Base-by-base conservation (phyloP, 2,113 vertebrate genomes). In the Syngnathus typhle region DNA sequence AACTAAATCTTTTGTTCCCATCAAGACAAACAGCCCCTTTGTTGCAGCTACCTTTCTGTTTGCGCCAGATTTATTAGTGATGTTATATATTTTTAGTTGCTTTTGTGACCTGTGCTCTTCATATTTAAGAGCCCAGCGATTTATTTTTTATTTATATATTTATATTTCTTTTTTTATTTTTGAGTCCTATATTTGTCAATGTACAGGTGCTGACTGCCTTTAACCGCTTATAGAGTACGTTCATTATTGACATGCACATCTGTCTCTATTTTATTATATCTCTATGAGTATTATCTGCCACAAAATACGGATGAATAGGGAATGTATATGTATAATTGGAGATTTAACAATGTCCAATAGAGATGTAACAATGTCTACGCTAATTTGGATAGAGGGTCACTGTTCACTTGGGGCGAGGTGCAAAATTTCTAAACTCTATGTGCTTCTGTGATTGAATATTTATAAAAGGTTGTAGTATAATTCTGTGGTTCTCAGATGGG, bases 1-100 rank as follows among this genome's bases (percentile, higher is more conserved):
- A 62, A 44, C 39, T 62, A 62, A 62, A 62, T 62, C 60, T 44
- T 62, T n/a, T 7, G n/a, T 23, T 62, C 44, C 60, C 39, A 27
- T 16, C 41, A 58, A 36, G 27, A 18, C 27, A 32, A 58, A 58
- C 32, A 36, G 55, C 27, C 55, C 13, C 55, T 58, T 58, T 16
- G 27, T 36, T 58, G 23, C 55, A 36, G 27, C 27, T 16, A 36
- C 55, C 36, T 36, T 58, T 32, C 15, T 58, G 55, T 32, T 27
- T 58, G 55, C 16, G 15, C 55, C 27, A 6, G 55, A 36, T 58
- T 58, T 58, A 58, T 27, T 58, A 32, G 55, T 16, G 27, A 36
- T 32, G 1, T 13, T 12, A 56, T 36, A 32, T 36, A 58, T 36
- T 58, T 58, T 58, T 36, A 16, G 15, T 58, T 7, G 27, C 55